These are phyloP conservation scores for Chaunax sp. DNA, from an alignment of 2,797 vertebrate species.

Conservation along the genomic window DNA sequence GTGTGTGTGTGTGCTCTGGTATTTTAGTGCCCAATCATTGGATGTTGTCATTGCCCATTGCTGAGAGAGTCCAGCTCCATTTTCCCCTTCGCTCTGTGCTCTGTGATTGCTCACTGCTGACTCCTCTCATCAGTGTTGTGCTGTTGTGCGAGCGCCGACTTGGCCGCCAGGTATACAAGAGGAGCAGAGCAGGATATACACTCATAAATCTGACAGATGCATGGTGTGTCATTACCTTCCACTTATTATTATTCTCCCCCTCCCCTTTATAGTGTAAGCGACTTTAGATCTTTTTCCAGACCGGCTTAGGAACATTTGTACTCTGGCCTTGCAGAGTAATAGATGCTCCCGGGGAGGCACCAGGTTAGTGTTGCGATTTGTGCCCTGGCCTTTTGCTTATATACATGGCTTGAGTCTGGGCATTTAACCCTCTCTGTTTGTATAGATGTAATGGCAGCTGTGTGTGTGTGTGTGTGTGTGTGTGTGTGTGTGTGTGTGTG, in stretches of 20 bases:
- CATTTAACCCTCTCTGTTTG: conserved; percentile 42
- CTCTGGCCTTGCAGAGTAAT: conserved; percentile 67
- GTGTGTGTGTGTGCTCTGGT: conserved; percentile 15
- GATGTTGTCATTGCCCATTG: conserved; percentile 56
- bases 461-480: neutral
- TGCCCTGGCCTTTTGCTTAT: conserved; percentile 51
- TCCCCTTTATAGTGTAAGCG: conserved; percentile 63
- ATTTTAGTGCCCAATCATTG: conserved; percentile 41
- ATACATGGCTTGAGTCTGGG: conserved; percentile 27
- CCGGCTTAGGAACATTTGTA: conserved; percentile 66
- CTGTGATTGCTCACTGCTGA: conserved; percentile 63
- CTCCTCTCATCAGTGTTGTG: conserved; percentile 62
- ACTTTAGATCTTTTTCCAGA: conserved; percentile 51
- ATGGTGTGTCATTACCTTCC: conserved; percentile 74
- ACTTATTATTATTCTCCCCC: conserved; percentile 74
- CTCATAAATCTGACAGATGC: conserved; percentile 76
- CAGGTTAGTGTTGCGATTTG: conserved; percentile 49
- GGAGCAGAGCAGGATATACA: conserved; percentile 45
- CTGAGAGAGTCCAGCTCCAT: conserved; percentile 40
- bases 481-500: conserved; percentile 3
- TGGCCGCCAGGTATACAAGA: conserved; percentile 53
- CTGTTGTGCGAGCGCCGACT: conserved; percentile 44
- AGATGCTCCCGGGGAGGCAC: conserved; percentile 59
- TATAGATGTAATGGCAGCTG: neutral
- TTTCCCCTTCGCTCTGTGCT: conserved; percentile 36